Conservation (phyloP, 2,888 invertebrate species). For the Callinectes sapidus region DNA sequence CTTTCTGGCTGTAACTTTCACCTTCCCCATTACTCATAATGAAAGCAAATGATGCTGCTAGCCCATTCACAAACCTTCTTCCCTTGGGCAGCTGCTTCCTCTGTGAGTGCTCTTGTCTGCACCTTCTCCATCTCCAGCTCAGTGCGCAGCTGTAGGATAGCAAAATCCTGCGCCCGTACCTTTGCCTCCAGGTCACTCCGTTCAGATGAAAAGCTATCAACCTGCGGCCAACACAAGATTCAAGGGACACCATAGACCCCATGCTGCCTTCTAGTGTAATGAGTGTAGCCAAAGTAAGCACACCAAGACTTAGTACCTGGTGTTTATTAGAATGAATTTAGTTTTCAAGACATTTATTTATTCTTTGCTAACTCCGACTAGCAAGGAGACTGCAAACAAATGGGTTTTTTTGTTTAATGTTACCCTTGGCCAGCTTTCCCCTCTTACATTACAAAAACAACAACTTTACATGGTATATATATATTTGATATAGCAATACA, state of each 20-base stretch:
- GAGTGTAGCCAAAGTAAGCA: background rate
- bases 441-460: no score
- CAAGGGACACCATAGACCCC: background rate
- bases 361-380: no score
- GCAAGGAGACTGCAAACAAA: no score
- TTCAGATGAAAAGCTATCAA: slow-evolving; percentile 23
- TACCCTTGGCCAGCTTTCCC: no score
- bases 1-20: background rate
- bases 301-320: background rate
- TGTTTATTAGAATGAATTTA: background rate
- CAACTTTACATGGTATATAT: background rate
- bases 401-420: no score
- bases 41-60: no score
- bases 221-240: slow-evolving; percentile 17
- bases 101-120: slow-evolving; percentile 34
- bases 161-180: slow-evolving; percentile 48
- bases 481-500: background rate
- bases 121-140: slow-evolving; percentile 52
- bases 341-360: no score
- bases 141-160: slow-evolving; percentile 55
- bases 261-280: background rate
- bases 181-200: slow-evolving; percentile 52
- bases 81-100: slow-evolving; percentile 40
- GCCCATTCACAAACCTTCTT: slow-evolving; percentile 47
- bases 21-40: background rate